Percentiles rank a stretch among this genome's conserved stretches.
Conservation (phyloP, 2,888 invertebrate genomes). For the Lasius fuliginosus region DNA sequence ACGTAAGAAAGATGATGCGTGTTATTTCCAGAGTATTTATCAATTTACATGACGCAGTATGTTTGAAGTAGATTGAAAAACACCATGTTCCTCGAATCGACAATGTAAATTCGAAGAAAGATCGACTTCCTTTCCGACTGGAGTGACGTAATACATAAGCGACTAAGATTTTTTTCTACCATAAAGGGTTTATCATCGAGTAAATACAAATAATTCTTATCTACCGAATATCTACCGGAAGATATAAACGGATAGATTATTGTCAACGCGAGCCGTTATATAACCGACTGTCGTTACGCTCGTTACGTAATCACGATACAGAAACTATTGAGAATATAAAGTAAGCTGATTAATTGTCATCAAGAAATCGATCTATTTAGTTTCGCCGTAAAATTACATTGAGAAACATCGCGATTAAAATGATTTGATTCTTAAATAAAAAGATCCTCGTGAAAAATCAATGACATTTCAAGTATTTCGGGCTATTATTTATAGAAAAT, state of each 20-base stretch:
- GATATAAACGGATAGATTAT: not conserved
- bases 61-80: not conserved
- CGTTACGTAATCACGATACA: not conserved
- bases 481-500: not conserved
- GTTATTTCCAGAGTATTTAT: conserved; percentile 52
- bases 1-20: not conserved
- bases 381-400: not conserved
- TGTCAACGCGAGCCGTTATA: not conserved
- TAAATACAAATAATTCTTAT: not conserved
- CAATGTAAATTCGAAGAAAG: conserved; percentile 53
- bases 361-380: not conserved
- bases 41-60: conserved; percentile 50
- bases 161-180: not conserved
- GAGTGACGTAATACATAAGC: not conserved
- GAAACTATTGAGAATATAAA: not conserved
- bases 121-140: not conserved
- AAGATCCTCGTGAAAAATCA: not conserved
- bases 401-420: not conserved
- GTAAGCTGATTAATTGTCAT: not conserved
- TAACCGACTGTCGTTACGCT: not conserved
- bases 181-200: not conserved
- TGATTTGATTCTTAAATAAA: not conserved
- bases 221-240: not conserved
- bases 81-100: conserved; percentile 33
- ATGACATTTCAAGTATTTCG: not conserved